Percentiles rank a stretch among this genome's conserved stretches.
Conservation (phyloP, 2,797 vertebrate genomes). For the Toxotes lorentzi region DNA sequence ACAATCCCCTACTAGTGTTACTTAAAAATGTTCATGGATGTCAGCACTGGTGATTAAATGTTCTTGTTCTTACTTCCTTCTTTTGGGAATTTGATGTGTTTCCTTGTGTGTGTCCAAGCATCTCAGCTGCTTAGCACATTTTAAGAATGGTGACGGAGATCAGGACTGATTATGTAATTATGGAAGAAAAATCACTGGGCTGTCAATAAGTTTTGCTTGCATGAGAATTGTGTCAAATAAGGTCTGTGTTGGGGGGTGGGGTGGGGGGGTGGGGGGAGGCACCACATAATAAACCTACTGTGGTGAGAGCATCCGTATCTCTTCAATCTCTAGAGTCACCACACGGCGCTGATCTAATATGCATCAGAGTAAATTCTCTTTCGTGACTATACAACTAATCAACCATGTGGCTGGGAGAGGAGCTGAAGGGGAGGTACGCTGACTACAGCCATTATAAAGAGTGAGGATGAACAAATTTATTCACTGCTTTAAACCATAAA, state of each 20-base stretch:
- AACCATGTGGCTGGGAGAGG: slow-evolving; percentile 17
- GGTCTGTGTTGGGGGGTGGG: background rate
- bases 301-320: slow-evolving; percentile 11
- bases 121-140: slow-evolving; percentile 11
- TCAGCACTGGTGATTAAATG: slow-evolving; percentile 15
- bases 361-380: slow-evolving; percentile 36
- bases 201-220: slow-evolving; percentile 31
- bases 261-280: background rate
- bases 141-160: slow-evolving; percentile 40
- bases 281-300: slow-evolving; percentile 18
- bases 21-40: slow-evolving; percentile 38
- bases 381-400: slow-evolving; percentile 36
- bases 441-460: slow-evolving; percentile 31
- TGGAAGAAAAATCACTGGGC: slow-evolving; percentile 1
- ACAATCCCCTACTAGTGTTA: slow-evolving; percentile 2
- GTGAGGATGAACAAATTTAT: slow-evolving; percentile 12
- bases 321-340: slow-evolving; percentile 16
- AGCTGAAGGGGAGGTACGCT: slow-evolving; percentile 2
- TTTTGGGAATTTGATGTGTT: background rate
- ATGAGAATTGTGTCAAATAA: slow-evolving; percentile 36
- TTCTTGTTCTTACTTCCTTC: slow-evolving; percentile 11
- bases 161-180: too few relatives aligned
- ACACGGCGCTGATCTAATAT: slow-evolving; percentile 27
- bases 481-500: slow-evolving; percentile 29
- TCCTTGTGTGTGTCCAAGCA: background rate